Evolutionary conservation across 2,888 invertebrate genomes (phyloP), one percentile per base, ranked within the genome.

Genomic region (Hofmannophila pseudospretella): DNA sequence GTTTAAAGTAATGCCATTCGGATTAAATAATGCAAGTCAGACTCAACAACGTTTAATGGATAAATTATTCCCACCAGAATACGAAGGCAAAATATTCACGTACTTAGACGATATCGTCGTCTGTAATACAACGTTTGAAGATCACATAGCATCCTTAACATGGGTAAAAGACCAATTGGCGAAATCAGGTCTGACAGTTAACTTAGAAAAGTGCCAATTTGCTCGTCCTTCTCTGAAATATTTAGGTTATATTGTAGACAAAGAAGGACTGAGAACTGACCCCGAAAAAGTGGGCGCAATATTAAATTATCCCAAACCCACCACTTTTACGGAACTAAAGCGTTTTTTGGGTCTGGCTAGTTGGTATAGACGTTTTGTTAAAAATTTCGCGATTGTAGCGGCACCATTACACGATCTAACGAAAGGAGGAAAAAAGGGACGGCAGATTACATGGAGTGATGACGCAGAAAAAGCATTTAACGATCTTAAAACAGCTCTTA

Each of bases 311-410:
- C 42, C 48, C 8, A 44, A 34, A 28, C 49, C 52, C 5, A 41
- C 11, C 9, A 47, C 27, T 16, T 29, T 39, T 2, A 48, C 36
- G 8, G 45, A 48, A n/a, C 11, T 51, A 5, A 41, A 45, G 19
- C 19, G 46, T n/a, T 51, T 47, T 20, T 35, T 48, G 0, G 52
- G 49, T 8, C 25, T 45, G 3, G 49, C 38, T 3, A 33, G 35
- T 26, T 41, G 41, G 41, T 41, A 41, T 23, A 31, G 41, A 12
- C 12, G 37, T 4, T 50, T 50, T 25, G 34, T 50, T 4, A 32
- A 39, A 25, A 42, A 44, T 8, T 49, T 45, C 39, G 38, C 42
- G 7, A 26, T 27, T 1, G 33, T 45, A 26, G 36, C 9, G n/a
- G n/a, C n/a, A n/a, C n/a, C n/a, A n/a, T n/a, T n/a, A n/a, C n/a